A percentile compares a stretch with the other conserved stretches of the same genome.
These are phyloP conservation scores for Ganaspis brasiliensis DNA, from an alignment of 2,888 invertebrate genomes.

Conservation along the genomic window DNA sequence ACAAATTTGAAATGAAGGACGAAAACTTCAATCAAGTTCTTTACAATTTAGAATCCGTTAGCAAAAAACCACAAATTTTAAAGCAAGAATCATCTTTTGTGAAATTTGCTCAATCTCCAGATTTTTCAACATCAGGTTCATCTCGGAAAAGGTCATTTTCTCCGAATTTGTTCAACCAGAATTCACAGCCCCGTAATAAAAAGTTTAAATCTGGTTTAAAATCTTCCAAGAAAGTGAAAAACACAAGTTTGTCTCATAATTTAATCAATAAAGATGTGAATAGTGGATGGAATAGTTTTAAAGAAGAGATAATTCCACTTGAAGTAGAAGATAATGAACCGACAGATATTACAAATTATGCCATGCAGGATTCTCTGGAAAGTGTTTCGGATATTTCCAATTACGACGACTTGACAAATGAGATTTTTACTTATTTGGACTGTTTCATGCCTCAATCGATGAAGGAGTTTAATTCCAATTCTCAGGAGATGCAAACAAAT, in stretches of 20 bases:
- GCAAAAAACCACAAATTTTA: too few relatives aligned
- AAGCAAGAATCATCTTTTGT: too few relatives aligned
- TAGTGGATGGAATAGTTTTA: conserved; percentile 3
- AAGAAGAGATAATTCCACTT: background rate
- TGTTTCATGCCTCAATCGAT: background rate
- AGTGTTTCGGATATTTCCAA: background rate
- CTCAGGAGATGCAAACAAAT: background rate
- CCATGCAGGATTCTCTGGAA: conserved; percentile 22
- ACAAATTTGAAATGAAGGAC: too few relatives aligned
- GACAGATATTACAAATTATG: conserved; percentile 9
- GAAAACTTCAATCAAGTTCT: too few relatives aligned
- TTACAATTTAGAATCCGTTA: too few relatives aligned
- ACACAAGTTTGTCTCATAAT: background rate
- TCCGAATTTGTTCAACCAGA: too few relatives aligned
- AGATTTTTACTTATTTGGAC: background rate
- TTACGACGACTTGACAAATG: conserved; percentile 19
- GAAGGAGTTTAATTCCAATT: background rate
- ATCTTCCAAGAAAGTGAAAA: background rate
- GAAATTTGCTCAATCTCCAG: too few relatives aligned
- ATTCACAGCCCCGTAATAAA: too few relatives aligned
- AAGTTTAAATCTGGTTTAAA: too few relatives aligned
- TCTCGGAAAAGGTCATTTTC: too few relatives aligned
- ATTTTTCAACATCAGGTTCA: too few relatives aligned
- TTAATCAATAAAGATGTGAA: background rate
- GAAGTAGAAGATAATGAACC: background rate